These are phyloP conservation scores for Atrichornis clamosus DNA, from an alignment of 2,113 vertebrate species.

Conservation along the genomic window DNA sequence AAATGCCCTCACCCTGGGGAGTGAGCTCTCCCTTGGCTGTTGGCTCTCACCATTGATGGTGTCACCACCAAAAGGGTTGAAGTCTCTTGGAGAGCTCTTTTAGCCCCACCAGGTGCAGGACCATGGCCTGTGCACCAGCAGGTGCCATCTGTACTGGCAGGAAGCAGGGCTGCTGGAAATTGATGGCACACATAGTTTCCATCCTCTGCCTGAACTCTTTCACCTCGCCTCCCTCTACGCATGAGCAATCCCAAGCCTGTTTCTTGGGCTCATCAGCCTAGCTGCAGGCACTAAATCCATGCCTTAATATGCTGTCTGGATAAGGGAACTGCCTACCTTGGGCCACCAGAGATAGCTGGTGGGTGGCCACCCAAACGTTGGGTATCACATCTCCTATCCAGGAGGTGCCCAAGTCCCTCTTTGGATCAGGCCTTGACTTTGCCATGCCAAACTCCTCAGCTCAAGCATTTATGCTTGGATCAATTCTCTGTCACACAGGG, in stretches of 20 bases:
- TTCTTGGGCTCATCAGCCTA: not conserved
- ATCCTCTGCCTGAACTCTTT: not conserved
- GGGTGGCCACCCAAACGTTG: accelerated
- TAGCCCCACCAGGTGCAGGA: not conserved
- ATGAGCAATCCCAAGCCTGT: not conserved
- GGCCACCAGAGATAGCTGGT: not conserved
- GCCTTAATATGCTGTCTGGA: not conserved
- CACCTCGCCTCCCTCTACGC: not conserved
- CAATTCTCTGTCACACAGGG: not conserved
- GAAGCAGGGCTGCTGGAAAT: not conserved
- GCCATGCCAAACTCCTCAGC: not conserved
- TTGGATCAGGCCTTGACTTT: not conserved
- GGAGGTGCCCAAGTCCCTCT: not conserved
- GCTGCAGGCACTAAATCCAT: not conserved
- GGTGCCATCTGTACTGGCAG: not conserved
- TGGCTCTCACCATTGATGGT: not conserved
- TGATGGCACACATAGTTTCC: not conserved
- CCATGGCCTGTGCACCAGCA: accelerated
- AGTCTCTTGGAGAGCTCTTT: not conserved
- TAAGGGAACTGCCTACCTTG: not conserved
- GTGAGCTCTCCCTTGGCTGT: not conserved
- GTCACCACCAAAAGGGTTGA: not conserved
- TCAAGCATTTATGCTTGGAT: not conserved
- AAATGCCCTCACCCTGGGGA: not conserved
- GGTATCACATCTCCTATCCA: not conserved